phyloP scores from a whole-genome alignment of 1,140 invertebrate genomes.

The Drosophila lacteicornis region DNA sequence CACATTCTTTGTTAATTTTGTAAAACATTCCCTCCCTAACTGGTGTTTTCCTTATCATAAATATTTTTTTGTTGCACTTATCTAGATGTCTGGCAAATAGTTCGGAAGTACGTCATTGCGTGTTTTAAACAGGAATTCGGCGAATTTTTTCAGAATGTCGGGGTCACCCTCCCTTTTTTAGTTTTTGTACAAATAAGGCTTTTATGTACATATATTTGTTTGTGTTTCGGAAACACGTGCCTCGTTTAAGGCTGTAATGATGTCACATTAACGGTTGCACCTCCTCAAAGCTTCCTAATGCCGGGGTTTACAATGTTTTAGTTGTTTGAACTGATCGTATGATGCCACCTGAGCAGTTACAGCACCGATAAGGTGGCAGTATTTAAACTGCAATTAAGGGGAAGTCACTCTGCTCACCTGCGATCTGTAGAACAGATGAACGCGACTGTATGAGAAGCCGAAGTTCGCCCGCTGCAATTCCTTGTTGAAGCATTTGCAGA shows the following conservation, averaged over 20 bases:
- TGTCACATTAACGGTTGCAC: constrained; percentile 24
- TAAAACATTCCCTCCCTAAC: neutral
- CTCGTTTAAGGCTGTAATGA: constrained; percentile 5
- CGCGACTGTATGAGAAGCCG: constrained; percentile 70
- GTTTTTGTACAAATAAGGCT: neutral
- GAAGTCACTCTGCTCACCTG: constrained; percentile 59
- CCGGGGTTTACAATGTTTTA: constrained; percentile 6
- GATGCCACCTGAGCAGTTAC: constrained; percentile 26
- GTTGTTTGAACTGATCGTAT: constrained; percentile 6
- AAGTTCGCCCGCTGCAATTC: constrained; percentile 73
- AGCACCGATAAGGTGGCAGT: constrained; percentile 24
- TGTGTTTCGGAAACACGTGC: constrained; percentile 22
- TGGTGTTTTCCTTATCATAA: constrained; percentile 7
- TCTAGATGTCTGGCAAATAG: neutral
- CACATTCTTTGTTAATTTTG: neutral
- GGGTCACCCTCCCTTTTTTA: neutral
- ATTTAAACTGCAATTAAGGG: constrained; percentile 7
- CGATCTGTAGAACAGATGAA: constrained; percentile 77
- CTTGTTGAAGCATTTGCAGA: constrained; percentile 62
- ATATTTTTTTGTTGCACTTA: constrained; percentile 8
- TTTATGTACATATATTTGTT: neutral
- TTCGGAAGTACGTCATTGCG: neutral
- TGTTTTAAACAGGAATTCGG: neutral
- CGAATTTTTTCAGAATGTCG: neutral
- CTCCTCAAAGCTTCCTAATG: constrained; percentile 10